Conservation (phyloP, 2,797 vertebrate species). For the Kryptopterus vitreolus region DNA sequence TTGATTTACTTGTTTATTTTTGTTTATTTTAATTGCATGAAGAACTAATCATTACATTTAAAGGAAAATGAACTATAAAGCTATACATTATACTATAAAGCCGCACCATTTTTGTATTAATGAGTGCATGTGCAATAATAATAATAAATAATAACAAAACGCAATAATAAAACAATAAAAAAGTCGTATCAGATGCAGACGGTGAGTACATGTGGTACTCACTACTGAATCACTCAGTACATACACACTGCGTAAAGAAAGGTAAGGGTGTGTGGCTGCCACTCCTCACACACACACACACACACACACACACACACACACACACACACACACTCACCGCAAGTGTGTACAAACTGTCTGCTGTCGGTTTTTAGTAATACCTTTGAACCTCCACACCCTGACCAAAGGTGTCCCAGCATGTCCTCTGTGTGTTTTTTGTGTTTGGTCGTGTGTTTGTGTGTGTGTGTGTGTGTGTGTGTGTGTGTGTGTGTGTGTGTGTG, state of each 20-base stretch:
- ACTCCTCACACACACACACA: constrained; percentile 29
- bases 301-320: constrained; percentile 43
- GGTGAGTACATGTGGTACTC: constrained; percentile 66
- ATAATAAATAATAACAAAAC: background rate
- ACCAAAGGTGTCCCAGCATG: constrained; percentile 33
- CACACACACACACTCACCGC: constrained; percentile 21
- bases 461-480: constrained; percentile 30
- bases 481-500: constrained; percentile 28
- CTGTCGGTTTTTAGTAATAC: constrained; percentile 58
- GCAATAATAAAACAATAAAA: background rate
- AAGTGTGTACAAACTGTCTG: constrained; percentile 48
- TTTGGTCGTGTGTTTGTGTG: constrained; percentile 38
- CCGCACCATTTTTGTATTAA: background rate
- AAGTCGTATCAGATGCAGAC: constrained; percentile 23
- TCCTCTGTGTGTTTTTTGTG: constrained; percentile 10
- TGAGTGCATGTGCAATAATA: background rate
- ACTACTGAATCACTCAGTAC: constrained; percentile 77
- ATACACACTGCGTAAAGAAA: constrained; percentile 57
- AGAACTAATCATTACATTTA: background rate
- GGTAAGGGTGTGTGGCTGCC: constrained; percentile 18
- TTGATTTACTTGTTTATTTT: too few species aligned
- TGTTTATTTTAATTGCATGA: too few species aligned
- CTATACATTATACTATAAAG: too few species aligned
- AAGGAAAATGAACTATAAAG: background rate
- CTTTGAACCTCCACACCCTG: constrained; percentile 62